A percentile compares a stretch with the other conserved stretches of the same genome.
Evolutionary conservation across 2,113 vertebrate species (phyloP).

Genomic region (Odontophorus gujanensis): DNA sequence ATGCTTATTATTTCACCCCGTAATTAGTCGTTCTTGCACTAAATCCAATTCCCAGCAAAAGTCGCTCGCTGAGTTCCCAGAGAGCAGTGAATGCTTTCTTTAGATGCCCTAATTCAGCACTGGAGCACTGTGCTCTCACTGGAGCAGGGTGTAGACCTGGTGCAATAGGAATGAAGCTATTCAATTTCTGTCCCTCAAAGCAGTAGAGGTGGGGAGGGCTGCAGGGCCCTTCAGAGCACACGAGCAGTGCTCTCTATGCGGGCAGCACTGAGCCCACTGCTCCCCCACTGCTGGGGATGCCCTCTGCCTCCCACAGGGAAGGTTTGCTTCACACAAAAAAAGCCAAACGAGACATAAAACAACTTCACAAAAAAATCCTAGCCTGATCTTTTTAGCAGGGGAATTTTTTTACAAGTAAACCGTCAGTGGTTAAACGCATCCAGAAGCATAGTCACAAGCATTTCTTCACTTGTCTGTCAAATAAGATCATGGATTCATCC

Average conservation of each 20-base stretch:
- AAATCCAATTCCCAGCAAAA: background rate
- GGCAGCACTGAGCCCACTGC: too few species aligned
- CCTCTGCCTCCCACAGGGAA: rapidly evolving
- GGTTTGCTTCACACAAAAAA: background rate
- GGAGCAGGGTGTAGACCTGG: background rate
- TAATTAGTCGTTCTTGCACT: background rate
- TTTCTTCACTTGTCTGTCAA: conserved; percentile 4
- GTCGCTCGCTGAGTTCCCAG: background rate
- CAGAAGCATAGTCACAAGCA: background rate
- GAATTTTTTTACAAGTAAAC: background rate
- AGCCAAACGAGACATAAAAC: rapidly evolving
- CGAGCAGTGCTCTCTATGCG: rapidly evolving
- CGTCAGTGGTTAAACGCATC: background rate
- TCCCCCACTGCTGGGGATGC: too few species aligned
- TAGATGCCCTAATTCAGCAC: rapidly evolving
- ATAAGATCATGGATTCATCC: background rate
- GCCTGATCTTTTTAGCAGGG: background rate
- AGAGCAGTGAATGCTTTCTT: rapidly evolving
- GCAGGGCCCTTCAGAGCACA: rapidly evolving
- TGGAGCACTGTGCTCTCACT: background rate
- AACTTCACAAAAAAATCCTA: background rate
- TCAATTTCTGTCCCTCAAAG: background rate
- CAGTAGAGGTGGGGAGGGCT: rapidly evolving
- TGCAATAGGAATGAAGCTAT: rapidly evolving
- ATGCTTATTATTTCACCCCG: background rate